Percentiles rank a stretch among this genome's conserved stretches.
These are phyloP conservation scores for Acomys russatus DNA, from an alignment of 2,797 vertebrate genomes.

Conservation along the genomic window DNA sequence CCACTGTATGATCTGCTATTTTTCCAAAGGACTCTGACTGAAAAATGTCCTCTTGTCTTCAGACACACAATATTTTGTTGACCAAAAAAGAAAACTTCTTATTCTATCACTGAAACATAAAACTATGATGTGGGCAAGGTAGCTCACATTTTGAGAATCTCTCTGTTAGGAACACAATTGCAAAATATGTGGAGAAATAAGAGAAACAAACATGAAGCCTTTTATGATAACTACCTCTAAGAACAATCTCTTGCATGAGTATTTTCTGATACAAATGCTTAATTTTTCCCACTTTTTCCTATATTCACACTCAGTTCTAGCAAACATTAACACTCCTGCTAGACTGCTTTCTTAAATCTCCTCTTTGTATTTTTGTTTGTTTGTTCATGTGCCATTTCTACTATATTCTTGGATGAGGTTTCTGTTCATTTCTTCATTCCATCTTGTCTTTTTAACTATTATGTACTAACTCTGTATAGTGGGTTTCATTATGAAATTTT, in stretches of 20 bases:
- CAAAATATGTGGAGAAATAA: background rate
- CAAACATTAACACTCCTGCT: background rate
- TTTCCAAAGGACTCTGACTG: slow-evolving; percentile 19
- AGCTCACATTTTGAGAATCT: background rate
- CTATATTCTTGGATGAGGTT: background rate
- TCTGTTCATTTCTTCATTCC: background rate
- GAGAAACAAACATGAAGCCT: background rate
- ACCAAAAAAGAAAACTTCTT: background rate
- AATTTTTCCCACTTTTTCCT: background rate
- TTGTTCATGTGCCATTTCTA: background rate
- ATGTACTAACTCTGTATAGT: background rate
- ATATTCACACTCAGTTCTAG: background rate
- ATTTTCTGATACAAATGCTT: background rate
- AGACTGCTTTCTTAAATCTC: background rate
- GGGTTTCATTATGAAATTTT: background rate
- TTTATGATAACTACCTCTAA: slow-evolving; percentile 1
- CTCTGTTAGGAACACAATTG: background rate
- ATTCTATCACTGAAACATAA: background rate
- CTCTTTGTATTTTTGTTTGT: background rate
- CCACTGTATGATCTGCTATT: background rate
- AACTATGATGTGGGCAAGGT: background rate
- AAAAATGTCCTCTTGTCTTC: slow-evolving; percentile 5
- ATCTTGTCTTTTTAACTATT: background rate
- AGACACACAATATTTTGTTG: background rate
- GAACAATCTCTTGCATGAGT: background rate